These are phyloP conservation scores for Premnoplex brunnescens DNA, from an alignment of 2,797 vertebrate species.

Conservation along the genomic window DNA sequence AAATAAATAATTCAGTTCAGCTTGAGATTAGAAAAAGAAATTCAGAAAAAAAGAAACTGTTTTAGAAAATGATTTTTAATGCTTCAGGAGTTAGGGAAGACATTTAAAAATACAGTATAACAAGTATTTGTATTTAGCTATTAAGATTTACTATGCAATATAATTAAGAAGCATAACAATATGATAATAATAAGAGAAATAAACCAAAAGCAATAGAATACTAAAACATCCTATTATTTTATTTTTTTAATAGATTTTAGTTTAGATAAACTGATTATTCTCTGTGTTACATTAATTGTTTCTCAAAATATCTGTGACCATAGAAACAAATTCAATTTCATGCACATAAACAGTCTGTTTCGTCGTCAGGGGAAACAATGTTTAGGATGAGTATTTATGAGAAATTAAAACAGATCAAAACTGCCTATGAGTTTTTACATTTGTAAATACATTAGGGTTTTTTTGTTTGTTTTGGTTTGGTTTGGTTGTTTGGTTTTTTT, in stretches of 20 bases:
- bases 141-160: neutral
- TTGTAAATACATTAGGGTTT: neutral
- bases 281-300: neutral
- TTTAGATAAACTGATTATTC: neutral
- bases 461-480: too few species aligned
- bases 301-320: neutral
- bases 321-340: neutral
- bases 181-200: neutral
- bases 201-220: neutral
- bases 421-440: neutral
- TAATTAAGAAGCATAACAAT: neutral
- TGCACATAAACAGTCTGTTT: neutral
- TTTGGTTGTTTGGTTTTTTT: too few species aligned
- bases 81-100: neutral
- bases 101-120: neutral
- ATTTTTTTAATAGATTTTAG: neutral
- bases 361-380: neutral
- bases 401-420: neutral
- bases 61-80: neutral
- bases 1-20: neutral
- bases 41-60: fast-evolving
- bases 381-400: neutral
- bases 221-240: neutral
- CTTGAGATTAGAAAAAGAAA: fast-evolving
- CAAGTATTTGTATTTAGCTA: neutral